Evolutionary conservation across 92 coral and sea anemone genomes (phyloP).

Genomic region (Micromussa lordhowensis): DNA sequence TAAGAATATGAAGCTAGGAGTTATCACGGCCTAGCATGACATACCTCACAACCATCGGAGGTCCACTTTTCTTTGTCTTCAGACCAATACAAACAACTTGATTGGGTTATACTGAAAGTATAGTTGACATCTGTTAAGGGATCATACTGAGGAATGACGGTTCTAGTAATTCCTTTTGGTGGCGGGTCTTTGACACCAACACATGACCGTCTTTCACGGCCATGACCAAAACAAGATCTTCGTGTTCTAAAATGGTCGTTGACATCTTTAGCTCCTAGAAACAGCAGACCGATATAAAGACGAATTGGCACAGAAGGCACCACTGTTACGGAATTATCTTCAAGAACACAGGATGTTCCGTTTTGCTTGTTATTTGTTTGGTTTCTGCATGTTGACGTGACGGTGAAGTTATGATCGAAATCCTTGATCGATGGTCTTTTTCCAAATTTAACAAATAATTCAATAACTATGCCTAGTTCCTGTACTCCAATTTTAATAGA

Average conservation of each 20-base stretch:
- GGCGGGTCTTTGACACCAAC: constrained; percentile 55
- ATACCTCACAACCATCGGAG: constrained; percentile 45
- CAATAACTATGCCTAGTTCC: not conserved
- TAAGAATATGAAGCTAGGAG: not conserved
- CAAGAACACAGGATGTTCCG: not conserved
- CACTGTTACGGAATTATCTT: not conserved
- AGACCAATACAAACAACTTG: constrained; percentile 63
- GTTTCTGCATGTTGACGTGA: not conserved
- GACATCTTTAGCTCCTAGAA: not conserved
- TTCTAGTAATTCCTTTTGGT: not conserved
- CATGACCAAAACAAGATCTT: constrained; percentile 52
- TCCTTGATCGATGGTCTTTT: constrained; percentile 7
- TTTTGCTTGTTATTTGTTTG: too few species aligned
- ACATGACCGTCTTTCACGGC: constrained; percentile 56
- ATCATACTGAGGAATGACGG: constrained; percentile 12
- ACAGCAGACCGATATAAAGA: constrained; percentile 1
- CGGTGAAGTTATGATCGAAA: not conserved
- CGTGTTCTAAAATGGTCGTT: constrained; percentile 2
- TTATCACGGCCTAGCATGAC: not conserved
- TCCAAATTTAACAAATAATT: constrained; percentile 8
- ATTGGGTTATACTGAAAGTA: constrained; percentile 37
- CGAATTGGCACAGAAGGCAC: not conserved
- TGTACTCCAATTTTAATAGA: not conserved
- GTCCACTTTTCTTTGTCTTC: constrained; percentile 49
- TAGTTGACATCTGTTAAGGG: constrained; percentile 51